phyloP scores from a whole-genome alignment of 2,888 invertebrate genomes.

The Globia sparganii region DNA sequence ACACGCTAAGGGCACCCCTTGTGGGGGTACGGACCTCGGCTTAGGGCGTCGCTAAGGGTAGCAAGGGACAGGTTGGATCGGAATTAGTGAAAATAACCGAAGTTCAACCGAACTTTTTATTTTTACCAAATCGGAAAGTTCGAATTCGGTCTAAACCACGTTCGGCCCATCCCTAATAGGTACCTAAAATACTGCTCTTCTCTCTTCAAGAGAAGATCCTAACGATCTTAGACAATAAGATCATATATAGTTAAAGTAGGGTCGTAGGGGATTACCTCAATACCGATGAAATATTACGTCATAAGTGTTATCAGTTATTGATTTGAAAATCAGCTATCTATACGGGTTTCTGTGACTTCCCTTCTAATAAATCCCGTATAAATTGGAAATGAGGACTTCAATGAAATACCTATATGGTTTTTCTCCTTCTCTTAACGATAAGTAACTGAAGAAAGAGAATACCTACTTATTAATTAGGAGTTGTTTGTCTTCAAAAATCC shows the following conservation, averaged over 20 bases:
- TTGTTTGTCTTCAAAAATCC: slow-evolving; percentile 34
- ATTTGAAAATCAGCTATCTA: slow-evolving; percentile 8
- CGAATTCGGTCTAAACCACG: not conserved
- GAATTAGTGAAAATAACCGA: too few species aligned
- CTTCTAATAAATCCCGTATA: not conserved
- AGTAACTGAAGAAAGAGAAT: not conserved
- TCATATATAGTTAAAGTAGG: not conserved
- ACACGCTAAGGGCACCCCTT: too few species aligned
- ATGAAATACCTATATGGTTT: not conserved
- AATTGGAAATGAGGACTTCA: not conserved
- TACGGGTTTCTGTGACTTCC: slow-evolving; percentile 26
- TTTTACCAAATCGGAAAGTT: not conserved
- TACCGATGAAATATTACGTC: slow-evolving; percentile 10
- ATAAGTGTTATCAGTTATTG: slow-evolving; percentile 20
- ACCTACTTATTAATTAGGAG: not conserved
- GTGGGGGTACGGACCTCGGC: too few species aligned
- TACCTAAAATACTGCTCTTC: not conserved
- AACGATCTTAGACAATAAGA: not conserved
- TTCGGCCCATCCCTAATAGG: not conserved
- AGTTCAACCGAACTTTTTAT: too few species aligned
- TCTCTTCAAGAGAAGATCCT: not conserved
- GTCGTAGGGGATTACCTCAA: slow-evolving; percentile 23
- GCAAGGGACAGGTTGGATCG: too few species aligned
- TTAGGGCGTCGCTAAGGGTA: too few species aligned
- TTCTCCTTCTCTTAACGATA: not conserved